Evolutionary conservation across 2,888 invertebrate genomes (phyloP).

Genomic region (Pyralis farinalis): DNA sequence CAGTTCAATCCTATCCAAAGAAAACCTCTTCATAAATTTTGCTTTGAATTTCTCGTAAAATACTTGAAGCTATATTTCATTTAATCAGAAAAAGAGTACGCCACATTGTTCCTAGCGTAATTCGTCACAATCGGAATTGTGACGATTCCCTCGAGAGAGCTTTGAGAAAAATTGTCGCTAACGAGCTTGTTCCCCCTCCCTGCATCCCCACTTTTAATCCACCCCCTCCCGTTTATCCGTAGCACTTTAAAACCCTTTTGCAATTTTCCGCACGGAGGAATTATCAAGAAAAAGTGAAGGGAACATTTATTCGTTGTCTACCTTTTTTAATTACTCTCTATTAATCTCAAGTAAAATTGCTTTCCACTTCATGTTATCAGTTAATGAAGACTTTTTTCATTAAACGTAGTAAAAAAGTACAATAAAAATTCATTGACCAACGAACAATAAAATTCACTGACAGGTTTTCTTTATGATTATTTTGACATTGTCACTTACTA

Average conservation of each 20-base stretch:
- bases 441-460: too few relatives aligned
- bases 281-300: slow-evolving; percentile 63
- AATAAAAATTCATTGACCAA: too few relatives aligned
- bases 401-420: too few relatives aligned
- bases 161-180: slow-evolving; percentile 79
- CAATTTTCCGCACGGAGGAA: slow-evolving; percentile 66
- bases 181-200: slow-evolving; percentile 59
- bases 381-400: slow-evolving; percentile 17
- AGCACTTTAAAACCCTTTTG: slow-evolving; percentile 77
- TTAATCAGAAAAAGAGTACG: slow-evolving; percentile 47
- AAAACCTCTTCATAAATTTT: too few relatives aligned
- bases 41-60: slow-evolving; percentile 1
- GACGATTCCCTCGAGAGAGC: slow-evolving; percentile 70
- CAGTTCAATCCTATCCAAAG: too few relatives aligned
- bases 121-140: slow-evolving; percentile 77
- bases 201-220: slow-evolving; percentile 60
- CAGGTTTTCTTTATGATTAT: too few relatives aligned
- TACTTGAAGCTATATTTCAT: slow-evolving; percentile 42
- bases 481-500: too few relatives aligned
- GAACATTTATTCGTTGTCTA: slow-evolving; percentile 54
- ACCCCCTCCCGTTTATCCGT: slow-evolving; percentile 52
- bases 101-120: slow-evolving; percentile 60
- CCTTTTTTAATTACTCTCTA: slow-evolving; percentile 46
- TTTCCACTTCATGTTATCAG: not conserved
- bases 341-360: slow-evolving; percentile 22